Evolutionary conservation across 2,888 invertebrate species (phyloP), one percentile per base, ranked within the genome.

Genomic region (Dryobota labecula): DNA sequence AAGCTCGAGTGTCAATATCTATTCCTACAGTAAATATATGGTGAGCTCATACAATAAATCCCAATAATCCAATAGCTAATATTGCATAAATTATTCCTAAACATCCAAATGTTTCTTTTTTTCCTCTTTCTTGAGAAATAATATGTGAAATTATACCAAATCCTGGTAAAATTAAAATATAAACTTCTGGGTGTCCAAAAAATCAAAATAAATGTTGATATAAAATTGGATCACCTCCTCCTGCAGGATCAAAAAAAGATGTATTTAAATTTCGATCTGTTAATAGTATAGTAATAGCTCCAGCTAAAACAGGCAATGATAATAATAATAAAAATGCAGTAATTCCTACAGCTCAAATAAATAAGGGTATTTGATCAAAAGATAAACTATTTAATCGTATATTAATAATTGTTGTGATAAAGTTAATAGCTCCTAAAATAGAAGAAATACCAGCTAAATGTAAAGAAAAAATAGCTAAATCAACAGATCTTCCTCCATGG

Each of bases 151-250:
- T 97, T 96, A 98, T 97, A 0, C 98, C 98, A 96, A 98, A 98
- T 92, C 97, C 98, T 0, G 98, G 98, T 86, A 98, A 89, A 97
- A 98, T 98, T 96, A 98, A 94, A 97, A 98, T 98, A 94, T 98
- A 98, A 78, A 98, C 98, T 97, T 98, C 98, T 15, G 98, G 98
- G 70, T 98, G 98, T 0, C 98, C 98, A 97, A 98, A 98, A 95
- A 98, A 98, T 97, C 98, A 98, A 95, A 98, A 98, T 96, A 98
- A 94, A 92, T 98, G 98, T 97, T 98, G 98, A 68, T 97, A 98
- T 84, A 98, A 85, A 94, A 98, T 97, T 3, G 98, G 98, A 70
- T 98, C 98, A 67, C 98, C 98, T 41, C 98, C 98, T 76, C 98
- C 98, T 0, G 97, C 96, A 0, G 98, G 98, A 47, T 98, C 98